Percentiles rank a stretch among this genome's conserved stretches.
phyloP scores from a whole-genome alignment of 2,113 vertebrate species.

The Eubucco bourcierii region DNA sequence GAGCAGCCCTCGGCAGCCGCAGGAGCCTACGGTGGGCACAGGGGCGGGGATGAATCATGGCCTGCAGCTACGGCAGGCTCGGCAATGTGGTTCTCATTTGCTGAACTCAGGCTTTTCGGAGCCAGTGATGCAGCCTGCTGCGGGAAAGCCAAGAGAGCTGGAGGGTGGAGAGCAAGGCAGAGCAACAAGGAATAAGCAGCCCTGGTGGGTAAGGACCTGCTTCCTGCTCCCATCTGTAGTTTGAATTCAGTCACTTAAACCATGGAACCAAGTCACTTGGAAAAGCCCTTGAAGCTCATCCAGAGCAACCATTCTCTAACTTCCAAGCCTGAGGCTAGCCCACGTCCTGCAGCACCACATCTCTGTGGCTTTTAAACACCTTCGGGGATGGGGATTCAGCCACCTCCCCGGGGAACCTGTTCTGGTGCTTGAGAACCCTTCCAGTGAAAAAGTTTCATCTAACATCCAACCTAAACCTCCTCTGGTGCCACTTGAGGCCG shows the following conservation, averaged over 20 bases:
- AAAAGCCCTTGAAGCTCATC: too few species aligned
- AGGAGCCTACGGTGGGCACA: neutral
- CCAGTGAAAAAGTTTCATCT: too few species aligned
- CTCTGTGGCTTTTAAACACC: too few species aligned
- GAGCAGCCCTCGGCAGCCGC: neutral
- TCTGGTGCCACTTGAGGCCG: too few species aligned
- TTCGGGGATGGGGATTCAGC: too few species aligned
- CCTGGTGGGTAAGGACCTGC: neutral
- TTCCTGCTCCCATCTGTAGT: neutral
- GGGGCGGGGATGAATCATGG: neutral
- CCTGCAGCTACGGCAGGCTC: neutral
- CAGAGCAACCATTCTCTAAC: too few species aligned
- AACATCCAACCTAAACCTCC: too few species aligned
- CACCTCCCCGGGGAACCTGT: too few species aligned
- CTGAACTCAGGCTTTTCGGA: neutral
- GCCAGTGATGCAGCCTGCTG: slow-evolving; percentile 50
- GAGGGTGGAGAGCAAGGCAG: neutral
- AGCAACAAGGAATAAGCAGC: neutral
- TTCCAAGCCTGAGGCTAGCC: too few species aligned
- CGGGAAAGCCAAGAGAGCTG: neutral
- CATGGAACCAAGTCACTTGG: too few species aligned
- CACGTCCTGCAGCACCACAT: too few species aligned
- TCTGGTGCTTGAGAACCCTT: too few species aligned
- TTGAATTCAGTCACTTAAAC: neutral
- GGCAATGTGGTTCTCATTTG: slow-evolving; percentile 60